phyloP scores from a whole-genome alignment of 2,113 vertebrate genomes.

The Plecotus auritus region DNA sequence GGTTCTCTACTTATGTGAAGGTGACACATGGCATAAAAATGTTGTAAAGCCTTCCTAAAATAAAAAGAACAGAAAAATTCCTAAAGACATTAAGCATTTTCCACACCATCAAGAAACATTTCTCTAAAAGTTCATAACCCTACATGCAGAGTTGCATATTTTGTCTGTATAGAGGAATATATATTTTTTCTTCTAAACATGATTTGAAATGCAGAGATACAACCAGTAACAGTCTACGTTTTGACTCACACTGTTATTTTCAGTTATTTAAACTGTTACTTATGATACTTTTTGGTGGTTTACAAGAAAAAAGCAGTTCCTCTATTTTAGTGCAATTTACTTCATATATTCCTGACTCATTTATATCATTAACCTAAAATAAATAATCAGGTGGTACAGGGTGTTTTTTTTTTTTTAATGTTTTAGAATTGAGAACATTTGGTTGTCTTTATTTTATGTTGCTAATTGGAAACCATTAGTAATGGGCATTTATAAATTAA shows the following conservation, averaged over 20 bases:
- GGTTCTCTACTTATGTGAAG: neutral
- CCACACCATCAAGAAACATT: neutral
- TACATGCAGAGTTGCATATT: neutral
- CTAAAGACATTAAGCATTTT: neutral
- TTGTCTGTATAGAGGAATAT: neutral
- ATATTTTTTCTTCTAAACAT: neutral
- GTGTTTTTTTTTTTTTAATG: slow-evolving; percentile 35
- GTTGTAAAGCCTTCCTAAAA: neutral
- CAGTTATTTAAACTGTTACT: slow-evolving; percentile 41
- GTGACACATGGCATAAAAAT: neutral
- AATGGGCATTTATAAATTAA: neutral
- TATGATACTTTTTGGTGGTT: slow-evolving; percentile 44
- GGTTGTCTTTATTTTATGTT: slow-evolving; percentile 13
- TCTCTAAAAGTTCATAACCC: neutral
- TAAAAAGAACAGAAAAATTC: neutral
- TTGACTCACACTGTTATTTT: slow-evolving; percentile 53
- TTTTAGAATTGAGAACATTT: slow-evolving; percentile 40
- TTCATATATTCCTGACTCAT: slow-evolving; percentile 51
- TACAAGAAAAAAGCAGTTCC: slow-evolving; percentile 57
- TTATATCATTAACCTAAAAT: slow-evolving; percentile 61
- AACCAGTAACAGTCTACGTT: slow-evolving; percentile 35
- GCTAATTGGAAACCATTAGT: neutral
- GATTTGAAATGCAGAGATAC: slow-evolving; percentile 48
- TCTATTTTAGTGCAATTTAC: slow-evolving; percentile 36
- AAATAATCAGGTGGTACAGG: slow-evolving; percentile 49